phyloP scores from a whole-genome alignment of 2,113 vertebrate species.

The Hylia prasina region DNA sequence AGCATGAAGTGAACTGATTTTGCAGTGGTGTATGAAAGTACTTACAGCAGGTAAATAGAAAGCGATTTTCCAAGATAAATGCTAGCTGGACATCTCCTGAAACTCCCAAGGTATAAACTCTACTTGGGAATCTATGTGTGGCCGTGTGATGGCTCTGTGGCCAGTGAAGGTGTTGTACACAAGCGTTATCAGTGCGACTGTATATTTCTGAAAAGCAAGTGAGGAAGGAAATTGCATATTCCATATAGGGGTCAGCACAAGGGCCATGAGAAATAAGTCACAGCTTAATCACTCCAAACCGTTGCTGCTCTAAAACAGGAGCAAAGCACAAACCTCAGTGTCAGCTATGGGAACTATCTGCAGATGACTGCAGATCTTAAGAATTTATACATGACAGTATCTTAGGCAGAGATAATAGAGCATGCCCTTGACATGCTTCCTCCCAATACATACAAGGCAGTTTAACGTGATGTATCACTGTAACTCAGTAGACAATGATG shows the following conservation, averaged over 20 bases:
- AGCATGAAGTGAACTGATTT: conserved; percentile 41
- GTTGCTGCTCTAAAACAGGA: background rate
- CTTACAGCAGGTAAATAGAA: background rate
- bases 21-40: background rate
- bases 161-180: background rate
- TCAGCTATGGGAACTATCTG: background rate
- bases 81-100: background rate
- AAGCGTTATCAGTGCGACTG: background rate
- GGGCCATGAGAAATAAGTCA: background rate
- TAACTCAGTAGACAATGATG: background rate
- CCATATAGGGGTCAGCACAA: rapidly evolving
- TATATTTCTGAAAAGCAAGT: background rate
- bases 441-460: background rate
- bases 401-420: background rate
- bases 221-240: conserved; percentile 38
- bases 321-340: background rate
- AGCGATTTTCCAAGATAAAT: background rate
- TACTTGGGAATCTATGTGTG: rapidly evolving
- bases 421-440: background rate
- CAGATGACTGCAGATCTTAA: background rate
- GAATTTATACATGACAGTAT: background rate
- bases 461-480: background rate
- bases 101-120: background rate
- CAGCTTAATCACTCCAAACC: background rate
- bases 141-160: background rate